Conservation (phyloP, 2,113 vertebrate species). For the Oncorhynchus tshawytscha region DNA sequence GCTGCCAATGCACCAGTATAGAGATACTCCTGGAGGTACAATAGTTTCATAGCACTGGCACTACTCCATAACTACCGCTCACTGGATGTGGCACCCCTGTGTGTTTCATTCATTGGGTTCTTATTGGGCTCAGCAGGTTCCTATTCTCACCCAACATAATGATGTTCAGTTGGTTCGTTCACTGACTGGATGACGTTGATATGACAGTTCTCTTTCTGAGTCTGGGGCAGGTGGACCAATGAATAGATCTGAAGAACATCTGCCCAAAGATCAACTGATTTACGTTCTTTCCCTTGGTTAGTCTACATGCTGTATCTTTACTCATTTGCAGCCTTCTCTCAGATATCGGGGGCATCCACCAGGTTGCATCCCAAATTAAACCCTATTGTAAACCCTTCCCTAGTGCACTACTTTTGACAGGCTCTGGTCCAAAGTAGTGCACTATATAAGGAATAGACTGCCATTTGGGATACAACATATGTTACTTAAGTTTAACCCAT, state of each 20-base stretch:
- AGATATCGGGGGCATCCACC: conserved; percentile 31
- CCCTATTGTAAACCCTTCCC: not conserved
- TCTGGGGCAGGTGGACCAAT: conserved; percentile 3
- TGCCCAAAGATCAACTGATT: conserved; percentile 17
- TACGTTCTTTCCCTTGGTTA: conserved; percentile 45
- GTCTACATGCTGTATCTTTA: conserved; percentile 45
- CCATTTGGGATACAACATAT: not conserved
- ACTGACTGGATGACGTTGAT: conserved; percentile 20
- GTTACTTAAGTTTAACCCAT: not conserved
- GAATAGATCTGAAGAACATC: not conserved
- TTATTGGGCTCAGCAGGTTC: not conserved
- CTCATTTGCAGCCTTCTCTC: conserved; percentile 31
- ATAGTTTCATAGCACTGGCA: conserved; percentile 41
- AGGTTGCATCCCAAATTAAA: not conserved
- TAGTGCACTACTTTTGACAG: too few species aligned
- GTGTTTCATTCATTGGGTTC: not conserved
- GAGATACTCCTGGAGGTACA: conserved; percentile 49
- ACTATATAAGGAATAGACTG: too few species aligned
- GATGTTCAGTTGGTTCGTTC: conserved; percentile 4
- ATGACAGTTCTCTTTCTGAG: conserved; percentile 1
- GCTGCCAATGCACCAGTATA: conserved; percentile 47
- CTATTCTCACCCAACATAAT: not conserved
- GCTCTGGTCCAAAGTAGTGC: too few species aligned
- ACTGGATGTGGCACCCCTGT: not conserved
- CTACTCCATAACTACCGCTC: conserved; percentile 36